phyloP scores from a whole-genome alignment of 2,888 invertebrate species.

The Phoronis australis region DNA sequence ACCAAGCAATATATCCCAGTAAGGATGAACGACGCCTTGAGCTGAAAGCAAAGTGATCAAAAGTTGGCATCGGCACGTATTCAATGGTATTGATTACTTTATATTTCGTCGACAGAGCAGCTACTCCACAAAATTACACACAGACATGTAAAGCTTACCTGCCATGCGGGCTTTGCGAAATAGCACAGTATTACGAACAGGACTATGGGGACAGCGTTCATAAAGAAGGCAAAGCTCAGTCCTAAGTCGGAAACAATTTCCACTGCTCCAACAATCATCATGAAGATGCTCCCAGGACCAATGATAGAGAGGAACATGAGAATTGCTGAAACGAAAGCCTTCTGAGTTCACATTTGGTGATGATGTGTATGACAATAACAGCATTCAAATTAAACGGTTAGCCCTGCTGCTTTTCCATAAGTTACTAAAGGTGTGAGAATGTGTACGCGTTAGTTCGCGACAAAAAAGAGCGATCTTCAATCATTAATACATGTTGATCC shows the following conservation, averaged over 20 bases:
- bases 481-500: no score
- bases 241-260: constrained; percentile 61
- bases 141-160: constrained; percentile 59
- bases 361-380: no score
- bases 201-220: constrained; percentile 37
- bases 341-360: no score
- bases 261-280: constrained; percentile 57
- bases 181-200: constrained; percentile 41
- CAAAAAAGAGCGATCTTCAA: no score
- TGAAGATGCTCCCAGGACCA: constrained; percentile 28
- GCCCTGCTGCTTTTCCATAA: no score
- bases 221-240: constrained; percentile 74
- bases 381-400: no score
- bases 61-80: not conserved
- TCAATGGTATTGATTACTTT: no score
- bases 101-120: no score
- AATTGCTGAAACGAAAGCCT: no score
- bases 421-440: no score
- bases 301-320: constrained; percentile 33
- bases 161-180: constrained; percentile 51
- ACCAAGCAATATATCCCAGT: constrained; percentile 91
- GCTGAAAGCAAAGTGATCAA: constrained; percentile 56
- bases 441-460: no score
- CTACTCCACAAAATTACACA: not conserved
- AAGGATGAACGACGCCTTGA: constrained; percentile 87